Base-by-base conservation (phyloP, 2,797 vertebrate genomes). In the Chrosomus eos region DNA sequence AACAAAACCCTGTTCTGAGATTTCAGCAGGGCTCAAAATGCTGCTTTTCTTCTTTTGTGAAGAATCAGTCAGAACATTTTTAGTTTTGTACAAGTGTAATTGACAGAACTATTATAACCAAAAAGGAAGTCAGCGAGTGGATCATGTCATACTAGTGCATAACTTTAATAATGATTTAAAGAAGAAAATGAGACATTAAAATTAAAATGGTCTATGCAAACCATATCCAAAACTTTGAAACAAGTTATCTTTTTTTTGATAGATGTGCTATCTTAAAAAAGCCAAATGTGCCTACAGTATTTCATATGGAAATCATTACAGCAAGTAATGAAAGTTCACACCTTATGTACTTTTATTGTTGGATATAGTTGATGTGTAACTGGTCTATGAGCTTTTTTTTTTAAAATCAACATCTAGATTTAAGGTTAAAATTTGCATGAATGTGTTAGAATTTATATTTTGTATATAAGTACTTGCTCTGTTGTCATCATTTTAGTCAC, bases 1-100 rank as follows among this genome's bases (percentile, higher is more conserved):
- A 89, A 92, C 90, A 90, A 92, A 94, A 91, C 81, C 85, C 82
- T 82, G n/a, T 82, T 89, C 67, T 90, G 84, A 85, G 51, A 90
- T 90, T 91, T 89, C 85, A 88, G 82, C 60, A 88, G 84, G 76
- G 83, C 76, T 64, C 53, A 40, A 33, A 40, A 60, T 81, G 33
- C 23, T 26, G n/a, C 58, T 58, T 80, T 70, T 67, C 33, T 26
- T 51, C 23, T 70, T 36, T 62, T 18, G 62, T 18, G 28, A 64
- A 18, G 14, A 64, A 4, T 64, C 62, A 64, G 62, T 64, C 62
- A 64, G 28, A 64, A 28, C 28, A 1, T 31, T 31, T 60, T 58
- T 71, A 26, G 83, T 48, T 36, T 66, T 73, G 62, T 38, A 48
- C 31, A 7, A 64, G 53, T 48, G 60, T 66, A 23, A 43, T 60